Evolutionary conservation across 2,888 invertebrate species (phyloP), one percentile per base, ranked within the genome.

Genomic region (Cryptosula pallasiana): DNA sequence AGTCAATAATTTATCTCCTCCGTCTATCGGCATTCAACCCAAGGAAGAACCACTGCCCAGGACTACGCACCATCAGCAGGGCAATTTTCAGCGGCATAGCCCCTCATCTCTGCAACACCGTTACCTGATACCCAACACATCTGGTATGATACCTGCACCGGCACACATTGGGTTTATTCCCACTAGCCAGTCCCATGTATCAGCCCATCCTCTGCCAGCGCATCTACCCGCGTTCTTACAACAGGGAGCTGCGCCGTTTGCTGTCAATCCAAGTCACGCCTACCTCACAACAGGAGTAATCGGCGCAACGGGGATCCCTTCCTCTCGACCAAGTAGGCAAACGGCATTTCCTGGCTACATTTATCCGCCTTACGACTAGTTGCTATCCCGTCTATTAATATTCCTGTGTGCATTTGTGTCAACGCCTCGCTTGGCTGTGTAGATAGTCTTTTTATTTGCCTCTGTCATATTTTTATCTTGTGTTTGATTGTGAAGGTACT

Each of bases 191-290:
- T 86, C 90, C 32, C 81, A 83, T 71, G 79, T 82, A 75, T 88
- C 91, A 74, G 88, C 89, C 71, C 92, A 92, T 85, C 91, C 92
- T 69, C 85, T 92, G 79, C 92, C 92, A 75, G 92, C 92, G 9
- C 92, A 93, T 83, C 89, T 92, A 85, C 92, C 82, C 75, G 81
- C 82, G 2, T 79, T 82, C 69, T 76, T 82, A 35, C 81, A 79
- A 76, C 78, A 80, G 13, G 76, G 81, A 23, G 78, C 20, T 77
- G 78, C 29, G 1, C 32, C 2, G 32, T 63, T 63, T 63, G 63
- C 63, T 5, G 63, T 63, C 32, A 63, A 32, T 32, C 63, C 63
- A 3, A 27, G 32, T 9, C 63, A 63, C 32, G 35, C 74, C 45
- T 73, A 75, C 71, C 73, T 72, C 1, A 57, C 74, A 1, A 16